Percentiles rank a stretch among this genome's conserved stretches.
Evolutionary conservation across 2,888 invertebrate genomes (phyloP).

Genomic region (Epistrophella euchroma): DNA sequence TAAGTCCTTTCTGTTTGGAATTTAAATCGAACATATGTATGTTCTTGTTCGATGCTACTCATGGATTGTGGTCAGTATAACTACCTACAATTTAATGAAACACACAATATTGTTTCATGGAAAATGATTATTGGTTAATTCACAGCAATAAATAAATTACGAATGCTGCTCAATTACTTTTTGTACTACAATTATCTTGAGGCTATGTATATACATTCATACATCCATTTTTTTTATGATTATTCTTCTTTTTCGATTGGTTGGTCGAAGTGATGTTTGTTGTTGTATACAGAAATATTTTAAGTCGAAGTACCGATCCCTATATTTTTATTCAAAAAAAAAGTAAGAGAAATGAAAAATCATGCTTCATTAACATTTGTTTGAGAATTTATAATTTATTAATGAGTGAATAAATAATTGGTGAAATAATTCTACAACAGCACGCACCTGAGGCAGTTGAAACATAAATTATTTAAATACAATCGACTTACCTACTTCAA

Average conservation of each 20-base stretch:
- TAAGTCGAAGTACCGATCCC: background rate
- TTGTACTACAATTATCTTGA: background rate
- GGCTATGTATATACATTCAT: background rate
- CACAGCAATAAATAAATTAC: conserved; percentile 49
- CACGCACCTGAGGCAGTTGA: conserved; percentile 14
- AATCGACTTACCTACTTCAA: background rate
- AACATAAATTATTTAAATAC: conserved; percentile 4
- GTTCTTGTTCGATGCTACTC: background rate
- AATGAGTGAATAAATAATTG: conserved; percentile 18
- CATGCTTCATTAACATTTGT: conserved; percentile 46
- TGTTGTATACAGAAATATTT: background rate
- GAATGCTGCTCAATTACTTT: conserved; percentile 18
- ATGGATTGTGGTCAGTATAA: background rate
- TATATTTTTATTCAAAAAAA: background rate
- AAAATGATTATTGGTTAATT: conserved; percentile 37
- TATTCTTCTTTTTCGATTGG: background rate
- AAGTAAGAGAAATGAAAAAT: conserved; percentile 7
- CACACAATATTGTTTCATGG: background rate
- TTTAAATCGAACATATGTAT: background rate
- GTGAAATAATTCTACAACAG: conserved; percentile 4
- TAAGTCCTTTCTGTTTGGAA: background rate
- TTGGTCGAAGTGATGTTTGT: background rate
- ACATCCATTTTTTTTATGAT: background rate
- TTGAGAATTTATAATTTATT: conserved; percentile 26
- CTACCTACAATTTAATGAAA: background rate